Percentiles rank a stretch among this genome's conserved stretches.
phyloP scores from a whole-genome alignment of 2,113 vertebrate species.

The Bungarus multicinctus region DNA sequence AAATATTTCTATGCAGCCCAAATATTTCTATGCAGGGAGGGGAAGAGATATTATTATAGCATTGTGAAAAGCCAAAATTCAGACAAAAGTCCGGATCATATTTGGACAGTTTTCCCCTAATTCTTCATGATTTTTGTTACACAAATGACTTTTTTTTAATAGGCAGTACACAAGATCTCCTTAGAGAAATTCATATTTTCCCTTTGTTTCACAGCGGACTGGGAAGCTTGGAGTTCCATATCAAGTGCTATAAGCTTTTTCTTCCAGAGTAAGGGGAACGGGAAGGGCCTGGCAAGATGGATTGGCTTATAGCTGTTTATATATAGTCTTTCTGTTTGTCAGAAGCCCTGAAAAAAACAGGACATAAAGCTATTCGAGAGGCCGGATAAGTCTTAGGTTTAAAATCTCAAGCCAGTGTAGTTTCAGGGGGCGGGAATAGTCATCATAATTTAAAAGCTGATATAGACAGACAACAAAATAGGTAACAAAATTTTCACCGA shows the following conservation, averaged over 20 bases:
- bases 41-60: background rate
- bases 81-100: background rate
- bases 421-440: background rate
- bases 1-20: background rate
- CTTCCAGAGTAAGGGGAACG: background rate
- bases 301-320: background rate
- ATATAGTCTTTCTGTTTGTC: background rate
- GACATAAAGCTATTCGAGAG: too few species aligned
- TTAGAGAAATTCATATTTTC: background rate
- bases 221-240: background rate
- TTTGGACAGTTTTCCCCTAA: background rate
- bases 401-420: background rate
- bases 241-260: background rate
- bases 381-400: background rate
- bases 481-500: background rate
- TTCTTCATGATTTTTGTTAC: background rate
- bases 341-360: background rate
- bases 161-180: background rate
- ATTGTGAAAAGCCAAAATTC: background rate
- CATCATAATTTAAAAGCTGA: background rate
- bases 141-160: background rate
- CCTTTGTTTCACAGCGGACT: background rate
- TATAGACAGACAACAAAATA: background rate
- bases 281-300: background rate
- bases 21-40: background rate